Base-by-base conservation (phyloP, 2,888 invertebrate genomes). In the Cerastoderma edule region DNA sequence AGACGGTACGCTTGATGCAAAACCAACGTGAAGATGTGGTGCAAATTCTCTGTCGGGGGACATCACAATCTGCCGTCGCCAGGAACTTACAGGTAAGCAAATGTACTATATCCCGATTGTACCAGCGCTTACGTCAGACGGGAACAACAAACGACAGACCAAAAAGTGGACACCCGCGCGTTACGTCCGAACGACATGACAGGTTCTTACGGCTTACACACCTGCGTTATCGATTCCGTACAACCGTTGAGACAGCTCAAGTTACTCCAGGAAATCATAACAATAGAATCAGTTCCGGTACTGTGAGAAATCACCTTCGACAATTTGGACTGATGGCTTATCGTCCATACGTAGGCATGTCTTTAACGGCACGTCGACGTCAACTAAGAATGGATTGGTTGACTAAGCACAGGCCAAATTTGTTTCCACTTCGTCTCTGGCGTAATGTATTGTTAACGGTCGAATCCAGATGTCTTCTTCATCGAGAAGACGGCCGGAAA, bases 261-360 rank as follows among this genome's bases (percentile, higher is more conserved):
- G 69, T 70, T 2, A 56, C 69, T n/a, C 56, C 66, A 19, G 71
- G 71, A 19, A 74, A 69, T 22, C 56, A 24, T 57, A 71, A 71
- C 13, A n/a, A 67, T 2, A 32, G 60, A 16, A 30, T 69, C 2
- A 70, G 60, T 60, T 48, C 66, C 19, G 19, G 48, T 33, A 74
- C 73, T 24, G 78, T 78, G 24, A 5, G 70, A 24, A 77, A 70
- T 56, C 73, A 73, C n/a, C 73, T 70, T 1, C n/a, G 10, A 46
- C 54, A 70, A 27, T 54, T 24, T 0, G 67, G 67, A 27, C 32
- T 78, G 19, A 28, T 19, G 66, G 60, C 63, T 60, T 67, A 2
- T 67, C 56, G 44, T 67, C 70, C 19, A 65, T 50, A 53, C 64
- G 53, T 39, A 64, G 46, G 3, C 13, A 64, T 19, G 30, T 74